Evolutionary conservation across 2,888 invertebrate species (phyloP).

Genomic region (Vannuccia rotundouncinata): DNA sequence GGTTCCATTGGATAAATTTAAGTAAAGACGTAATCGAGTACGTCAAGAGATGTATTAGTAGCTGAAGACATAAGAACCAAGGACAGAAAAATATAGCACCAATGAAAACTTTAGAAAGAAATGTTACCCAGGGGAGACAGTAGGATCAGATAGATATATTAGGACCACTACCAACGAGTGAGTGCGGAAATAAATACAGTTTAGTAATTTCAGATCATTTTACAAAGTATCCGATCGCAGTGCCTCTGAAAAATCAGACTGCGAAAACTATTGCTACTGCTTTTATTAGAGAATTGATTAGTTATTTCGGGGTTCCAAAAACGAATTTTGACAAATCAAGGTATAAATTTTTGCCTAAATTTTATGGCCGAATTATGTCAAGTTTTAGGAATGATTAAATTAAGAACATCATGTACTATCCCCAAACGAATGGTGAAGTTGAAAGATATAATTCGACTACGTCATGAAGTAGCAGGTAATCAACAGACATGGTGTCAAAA

Average conservation of each 20-base stretch:
- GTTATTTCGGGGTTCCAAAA: neutral
- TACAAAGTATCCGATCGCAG: neutral
- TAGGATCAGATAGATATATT: constrained; percentile 3
- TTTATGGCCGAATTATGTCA: neutral
- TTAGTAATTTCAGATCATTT: constrained; percentile 7
- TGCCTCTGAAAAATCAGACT: neutral
- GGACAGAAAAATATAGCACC: neutral
- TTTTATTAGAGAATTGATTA: neutral
- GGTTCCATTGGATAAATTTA: neutral
- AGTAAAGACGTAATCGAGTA: neutral
- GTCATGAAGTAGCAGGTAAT: too few species aligned
- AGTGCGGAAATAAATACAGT: neutral
- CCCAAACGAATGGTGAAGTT: neutral
- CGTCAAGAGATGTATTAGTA: neutral
- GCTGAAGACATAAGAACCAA: neutral
- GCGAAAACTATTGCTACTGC: neutral
- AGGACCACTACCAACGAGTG: neutral
- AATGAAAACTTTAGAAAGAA: neutral
- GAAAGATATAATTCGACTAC: neutral
- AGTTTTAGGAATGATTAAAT: neutral
- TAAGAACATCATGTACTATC: neutral
- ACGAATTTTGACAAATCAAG: neutral
- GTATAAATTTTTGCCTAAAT: neutral
- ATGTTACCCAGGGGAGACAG: neutral
- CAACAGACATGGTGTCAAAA: too few species aligned